Evolutionary conservation across 2,113 vertebrate species (phyloP).

Genomic region (Gnathonemus echidnorhynchus): DNA sequence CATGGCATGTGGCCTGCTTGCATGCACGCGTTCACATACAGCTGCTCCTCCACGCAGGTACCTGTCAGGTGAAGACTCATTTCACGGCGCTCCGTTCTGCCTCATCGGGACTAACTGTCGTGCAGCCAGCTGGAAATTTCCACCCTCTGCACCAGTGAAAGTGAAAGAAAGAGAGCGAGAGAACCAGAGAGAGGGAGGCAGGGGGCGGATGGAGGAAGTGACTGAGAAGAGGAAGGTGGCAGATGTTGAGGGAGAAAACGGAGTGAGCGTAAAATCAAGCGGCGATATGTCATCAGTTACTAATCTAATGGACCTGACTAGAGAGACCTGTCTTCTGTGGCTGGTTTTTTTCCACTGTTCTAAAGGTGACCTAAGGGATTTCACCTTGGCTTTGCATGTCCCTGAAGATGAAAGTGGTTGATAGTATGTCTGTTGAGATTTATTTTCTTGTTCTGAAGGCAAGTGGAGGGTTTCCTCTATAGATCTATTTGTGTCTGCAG

Average conservation of each 20-base stretch:
- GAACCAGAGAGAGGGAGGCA: neutral
- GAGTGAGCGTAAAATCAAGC: neutral
- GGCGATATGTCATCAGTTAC: neutral
- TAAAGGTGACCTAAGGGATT: neutral
- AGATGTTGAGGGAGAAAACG: neutral
- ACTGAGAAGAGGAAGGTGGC: neutral
- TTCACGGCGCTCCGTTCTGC: neutral
- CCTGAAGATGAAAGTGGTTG: neutral
- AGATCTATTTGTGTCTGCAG: neutral
- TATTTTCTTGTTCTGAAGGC: neutral
- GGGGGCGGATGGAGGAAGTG: neutral
- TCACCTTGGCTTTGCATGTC: neutral
- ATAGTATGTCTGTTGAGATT: neutral
- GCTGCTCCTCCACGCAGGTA: neutral
- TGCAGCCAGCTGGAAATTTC: slow-evolving; percentile 13
- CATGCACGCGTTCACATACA: neutral
- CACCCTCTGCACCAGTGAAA: neutral
- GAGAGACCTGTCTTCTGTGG: neutral
- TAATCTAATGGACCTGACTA: neutral
- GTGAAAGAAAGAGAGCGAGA: neutral
- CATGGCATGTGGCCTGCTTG: neutral
- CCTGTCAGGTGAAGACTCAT: neutral
- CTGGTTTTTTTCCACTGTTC: neutral
- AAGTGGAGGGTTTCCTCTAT: neutral
- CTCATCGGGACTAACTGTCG: neutral